Base-by-base conservation (phyloP, 2,797 vertebrate genomes). In the Falco cherrug region DNA sequence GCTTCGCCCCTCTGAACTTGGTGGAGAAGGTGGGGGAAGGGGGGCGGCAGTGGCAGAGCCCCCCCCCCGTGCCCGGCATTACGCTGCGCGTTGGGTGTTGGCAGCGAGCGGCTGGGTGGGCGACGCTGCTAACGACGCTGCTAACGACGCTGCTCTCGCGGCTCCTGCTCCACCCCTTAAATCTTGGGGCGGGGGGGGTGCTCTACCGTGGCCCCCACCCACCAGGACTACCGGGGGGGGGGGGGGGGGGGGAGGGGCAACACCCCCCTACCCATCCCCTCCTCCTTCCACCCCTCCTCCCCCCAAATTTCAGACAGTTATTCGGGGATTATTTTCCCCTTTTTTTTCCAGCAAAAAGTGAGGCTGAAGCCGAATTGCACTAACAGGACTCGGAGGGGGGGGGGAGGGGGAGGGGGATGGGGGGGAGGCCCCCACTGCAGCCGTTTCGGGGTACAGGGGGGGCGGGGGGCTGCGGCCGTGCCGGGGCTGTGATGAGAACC, bases 401-500 rank as follows among this genome's bases (percentile, higher is more conserved):
- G n/a, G n/a, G n/a, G n/a, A n/a, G n/a, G n/a, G n/a, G n/a, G n/a
- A n/a, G n/a, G n/a, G n/a, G n/a, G n/a, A n/a, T n/a, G n/a, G n/a
- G n/a, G 69, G 69, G 33, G 11, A 22, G 45, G 16, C 16, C 28
- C 68, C 61, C 8, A 1, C 28, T n/a, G n/a, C n/a, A 41, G 11
- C 68, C 0, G 11, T 53, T 53, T 71, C 2, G 50, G 50, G 50
- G 50, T 33, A 24, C 11, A 11, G 43, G 39, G 28, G 6, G 7
- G 9, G 20, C n/a, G n/a, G n/a, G n/a, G n/a, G 26, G n/a, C 31
- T 19, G 45, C 0, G 18, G n/a, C n/a, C 5, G 3, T 8, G 45
- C n/a, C 13, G 16, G 69, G 69, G 69, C 51, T 54, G 69, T 54
- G 69, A 54, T 71, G 69, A 54, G 51, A 54, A 71, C 51, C 21